phyloP scores from a whole-genome alignment of 2,888 invertebrate genomes.

The Tiliacea aurago region DNA sequence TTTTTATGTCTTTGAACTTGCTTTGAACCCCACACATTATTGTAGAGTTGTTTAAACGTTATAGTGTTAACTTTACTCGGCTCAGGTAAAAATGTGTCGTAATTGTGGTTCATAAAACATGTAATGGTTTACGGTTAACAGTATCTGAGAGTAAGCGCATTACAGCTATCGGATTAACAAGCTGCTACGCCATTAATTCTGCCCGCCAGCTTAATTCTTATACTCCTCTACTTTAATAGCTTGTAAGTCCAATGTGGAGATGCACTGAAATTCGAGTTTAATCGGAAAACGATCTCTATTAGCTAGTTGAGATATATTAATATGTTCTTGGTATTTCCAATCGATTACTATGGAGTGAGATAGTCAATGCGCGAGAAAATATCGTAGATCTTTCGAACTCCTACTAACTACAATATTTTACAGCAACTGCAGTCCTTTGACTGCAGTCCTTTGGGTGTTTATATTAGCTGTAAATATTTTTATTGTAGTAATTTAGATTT shows the following conservation, averaged over 20 bases:
- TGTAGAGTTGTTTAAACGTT: conserved; percentile 39
- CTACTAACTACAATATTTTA: conserved; percentile 1
- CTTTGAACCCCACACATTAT: conserved; percentile 31
- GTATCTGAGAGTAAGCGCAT: conserved; percentile 65
- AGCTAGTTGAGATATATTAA: conserved; percentile 21
- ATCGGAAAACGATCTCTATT: conserved; percentile 15
- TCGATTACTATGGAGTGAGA: conserved; percentile 18
- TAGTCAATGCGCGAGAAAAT: conserved; percentile 3
- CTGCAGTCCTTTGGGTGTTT: neutral
- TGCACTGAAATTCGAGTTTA: conserved; percentile 34
- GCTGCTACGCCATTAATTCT: conserved; percentile 60
- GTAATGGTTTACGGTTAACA: conserved; percentile 53
- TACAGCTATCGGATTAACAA: conserved; percentile 63
- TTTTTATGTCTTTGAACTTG: conserved; percentile 38
- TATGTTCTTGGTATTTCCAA: neutral
- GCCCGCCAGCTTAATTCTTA: conserved; percentile 59
- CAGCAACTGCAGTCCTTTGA: neutral
- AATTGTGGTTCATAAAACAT: conserved; percentile 48
- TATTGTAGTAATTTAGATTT: neutral
- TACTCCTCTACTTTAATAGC: conserved; percentile 56
- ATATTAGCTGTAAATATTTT: conserved; percentile 9
- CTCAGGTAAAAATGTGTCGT: conserved; percentile 37
- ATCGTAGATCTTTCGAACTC: neutral
- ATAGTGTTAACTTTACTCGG: conserved; percentile 44
- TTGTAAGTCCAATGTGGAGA: conserved; percentile 52